A percentile compares a stretch with the other conserved stretches of the same genome.
phyloP scores from a whole-genome alignment of 2,888 invertebrate genomes.

The Aproaerema taeniolella region DNA sequence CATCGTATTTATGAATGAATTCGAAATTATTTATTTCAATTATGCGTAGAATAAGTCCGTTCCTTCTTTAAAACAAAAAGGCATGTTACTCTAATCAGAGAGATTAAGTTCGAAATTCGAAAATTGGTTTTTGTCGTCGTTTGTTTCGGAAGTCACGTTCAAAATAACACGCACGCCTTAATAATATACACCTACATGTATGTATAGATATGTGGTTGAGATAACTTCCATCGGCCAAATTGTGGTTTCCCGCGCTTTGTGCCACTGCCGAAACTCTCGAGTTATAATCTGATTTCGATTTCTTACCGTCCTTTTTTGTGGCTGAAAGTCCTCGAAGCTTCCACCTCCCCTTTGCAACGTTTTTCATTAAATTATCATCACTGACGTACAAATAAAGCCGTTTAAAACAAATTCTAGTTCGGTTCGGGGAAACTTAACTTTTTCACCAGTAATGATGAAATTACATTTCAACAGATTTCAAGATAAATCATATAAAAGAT shows the following conservation, averaged over 20 bases:
- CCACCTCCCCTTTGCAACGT: slow-evolving; percentile 46
- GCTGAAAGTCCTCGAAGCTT: slow-evolving; percentile 49
- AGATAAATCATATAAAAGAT: slow-evolving; percentile 6
- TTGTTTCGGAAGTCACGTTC: slow-evolving; percentile 51
- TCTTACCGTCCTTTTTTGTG: slow-evolving; percentile 60
- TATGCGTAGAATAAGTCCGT: neutral
- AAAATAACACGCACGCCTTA: slow-evolving; percentile 35
- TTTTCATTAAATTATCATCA: slow-evolving; percentile 36
- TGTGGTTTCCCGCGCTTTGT: slow-evolving; percentile 45
- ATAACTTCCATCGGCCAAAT: slow-evolving; percentile 29
- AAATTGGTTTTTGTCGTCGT: slow-evolving; percentile 19
- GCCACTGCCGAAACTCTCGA: slow-evolving; percentile 53
- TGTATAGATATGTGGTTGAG: slow-evolving; percentile 48
- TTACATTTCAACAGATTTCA: slow-evolving; percentile 3
- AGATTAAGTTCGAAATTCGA: neutral
- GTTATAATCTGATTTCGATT: slow-evolving; percentile 66
- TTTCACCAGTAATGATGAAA: slow-evolving; percentile 9
- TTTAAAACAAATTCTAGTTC: slow-evolving; percentile 36
- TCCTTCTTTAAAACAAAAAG: no score
- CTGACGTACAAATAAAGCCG: slow-evolving; percentile 26
- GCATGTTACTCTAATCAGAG: no score
- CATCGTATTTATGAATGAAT: neutral
- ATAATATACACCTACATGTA: slow-evolving; percentile 39
- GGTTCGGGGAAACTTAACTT: slow-evolving; percentile 28
- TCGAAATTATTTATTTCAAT: neutral